phyloP scores from a whole-genome alignment of 2,113 vertebrate genomes.

The Phaetusa simplex region DNA sequence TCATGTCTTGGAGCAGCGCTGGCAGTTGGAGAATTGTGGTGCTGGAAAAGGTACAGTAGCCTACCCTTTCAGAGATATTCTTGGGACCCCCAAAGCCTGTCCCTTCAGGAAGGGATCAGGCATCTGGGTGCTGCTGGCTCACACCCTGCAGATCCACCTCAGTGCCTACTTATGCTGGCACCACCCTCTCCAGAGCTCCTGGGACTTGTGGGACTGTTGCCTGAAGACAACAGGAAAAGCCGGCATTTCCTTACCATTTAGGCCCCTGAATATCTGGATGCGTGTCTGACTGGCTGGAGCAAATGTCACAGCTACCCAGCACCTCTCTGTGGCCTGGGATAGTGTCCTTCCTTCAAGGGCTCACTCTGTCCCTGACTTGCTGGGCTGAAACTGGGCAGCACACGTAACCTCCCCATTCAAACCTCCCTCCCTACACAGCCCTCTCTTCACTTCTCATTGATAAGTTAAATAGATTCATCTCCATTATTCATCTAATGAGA shows the following conservation, averaged over 20 bases:
- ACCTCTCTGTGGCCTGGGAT: neutral
- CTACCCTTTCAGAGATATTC: neutral
- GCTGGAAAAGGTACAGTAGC: fast-evolving
- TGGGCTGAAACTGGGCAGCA: neutral
- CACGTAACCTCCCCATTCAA: neutral
- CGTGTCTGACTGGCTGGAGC: neutral
- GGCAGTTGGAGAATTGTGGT: neutral
- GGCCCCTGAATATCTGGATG: neutral
- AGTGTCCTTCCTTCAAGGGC: neutral
- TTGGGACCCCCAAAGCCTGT: neutral
- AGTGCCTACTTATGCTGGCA: neutral
- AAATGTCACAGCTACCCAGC: neutral
- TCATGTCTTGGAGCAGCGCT: neutral
- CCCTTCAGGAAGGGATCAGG: neutral
- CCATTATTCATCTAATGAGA: neutral
- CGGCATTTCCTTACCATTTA: neutral
- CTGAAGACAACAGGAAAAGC: neutral
- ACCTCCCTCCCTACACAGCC: neutral
- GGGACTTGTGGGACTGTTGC: neutral
- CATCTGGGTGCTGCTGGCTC: neutral
- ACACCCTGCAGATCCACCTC: neutral
- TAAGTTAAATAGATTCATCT: neutral
- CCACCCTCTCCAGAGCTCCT: neutral
- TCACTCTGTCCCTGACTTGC: neutral
- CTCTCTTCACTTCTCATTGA: neutral